A percentile compares a stretch with the other conserved stretches of the same genome.
Conservation (phyloP, 2,797 vertebrate genomes). For the Gila robusta region DNA sequence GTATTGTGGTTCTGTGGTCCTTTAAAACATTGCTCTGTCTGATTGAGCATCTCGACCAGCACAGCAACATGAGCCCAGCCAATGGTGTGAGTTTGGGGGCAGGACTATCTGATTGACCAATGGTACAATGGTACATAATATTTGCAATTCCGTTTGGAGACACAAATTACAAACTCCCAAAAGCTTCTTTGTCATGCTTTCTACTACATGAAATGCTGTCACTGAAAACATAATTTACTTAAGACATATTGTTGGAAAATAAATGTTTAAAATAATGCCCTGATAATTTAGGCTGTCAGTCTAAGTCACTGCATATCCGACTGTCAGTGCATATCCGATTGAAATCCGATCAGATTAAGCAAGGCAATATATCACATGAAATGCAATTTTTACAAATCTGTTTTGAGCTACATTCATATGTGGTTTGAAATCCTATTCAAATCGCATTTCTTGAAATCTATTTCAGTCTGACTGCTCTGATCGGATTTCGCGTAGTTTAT, state of each 20-base stretch:
- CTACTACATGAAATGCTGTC: background rate
- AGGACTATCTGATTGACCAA: background rate
- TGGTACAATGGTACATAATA: background rate
- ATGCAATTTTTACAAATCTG: background rate
- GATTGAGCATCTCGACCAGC: background rate
- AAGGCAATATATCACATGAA: background rate
- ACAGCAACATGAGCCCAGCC: background rate
- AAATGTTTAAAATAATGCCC: background rate
- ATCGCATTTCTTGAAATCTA: too few relatives aligned
- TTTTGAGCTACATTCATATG: background rate
- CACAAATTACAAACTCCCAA: background rate
- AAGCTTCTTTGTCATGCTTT: background rate
- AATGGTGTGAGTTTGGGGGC: background rate
- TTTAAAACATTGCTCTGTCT: background rate
- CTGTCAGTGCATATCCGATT: background rate
- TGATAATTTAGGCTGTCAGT: background rate
- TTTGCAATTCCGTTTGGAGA: background rate
- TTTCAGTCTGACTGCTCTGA: too few relatives aligned
- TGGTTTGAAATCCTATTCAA: background rate
- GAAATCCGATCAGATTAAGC: background rate
- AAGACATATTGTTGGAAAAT: background rate
- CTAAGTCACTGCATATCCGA: too few relatives aligned
- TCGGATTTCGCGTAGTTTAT: too few relatives aligned
- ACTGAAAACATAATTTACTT: background rate
- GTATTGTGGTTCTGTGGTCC: background rate